Evolutionary conservation across 2,888 invertebrate species (phyloP).

Genomic region (Eilema depressum): DNA sequence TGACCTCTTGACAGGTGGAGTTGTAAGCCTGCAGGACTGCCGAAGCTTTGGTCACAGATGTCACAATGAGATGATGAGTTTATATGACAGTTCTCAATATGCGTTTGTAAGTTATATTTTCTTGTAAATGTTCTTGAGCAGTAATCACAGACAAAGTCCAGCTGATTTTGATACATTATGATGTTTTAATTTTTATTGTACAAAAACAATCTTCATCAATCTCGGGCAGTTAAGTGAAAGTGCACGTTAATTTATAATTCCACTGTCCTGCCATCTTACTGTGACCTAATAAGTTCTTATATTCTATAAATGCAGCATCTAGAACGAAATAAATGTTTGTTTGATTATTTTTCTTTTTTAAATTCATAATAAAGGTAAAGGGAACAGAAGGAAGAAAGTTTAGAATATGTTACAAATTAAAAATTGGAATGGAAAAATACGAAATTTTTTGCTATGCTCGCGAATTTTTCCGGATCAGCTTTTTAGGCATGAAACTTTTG

Average conservation of each 20-base stretch:
- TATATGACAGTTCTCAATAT: constrained; percentile 75
- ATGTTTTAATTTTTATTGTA: background rate
- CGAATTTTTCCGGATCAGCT: background rate
- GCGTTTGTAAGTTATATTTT: constrained; percentile 74
- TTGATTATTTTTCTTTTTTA: background rate
- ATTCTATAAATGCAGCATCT: background rate
- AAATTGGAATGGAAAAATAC: too few species aligned
- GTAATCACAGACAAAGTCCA: constrained; percentile 72
- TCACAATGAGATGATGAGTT: constrained; percentile 66
- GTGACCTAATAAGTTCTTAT: background rate
- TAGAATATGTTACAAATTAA: too few species aligned
- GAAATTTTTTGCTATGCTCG: too few species aligned
- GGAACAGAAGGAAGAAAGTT: too few species aligned
- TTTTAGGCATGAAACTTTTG: background rate
- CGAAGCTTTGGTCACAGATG: constrained; percentile 69
- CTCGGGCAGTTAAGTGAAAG: background rate
- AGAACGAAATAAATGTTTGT: background rate
- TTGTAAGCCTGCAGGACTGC: constrained; percentile 67
- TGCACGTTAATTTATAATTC: too few species aligned
- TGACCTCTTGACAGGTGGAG: constrained; percentile 70
- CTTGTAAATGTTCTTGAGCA: constrained; percentile 73
- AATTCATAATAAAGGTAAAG: too few species aligned
- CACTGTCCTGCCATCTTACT: background rate
- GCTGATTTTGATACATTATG: constrained; percentile 50
- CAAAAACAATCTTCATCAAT: background rate